Base-by-base conservation (phyloP, 30 jellyfish, hydroid and myxozoan species). In the Pseudorhiza aurosa region DNA sequence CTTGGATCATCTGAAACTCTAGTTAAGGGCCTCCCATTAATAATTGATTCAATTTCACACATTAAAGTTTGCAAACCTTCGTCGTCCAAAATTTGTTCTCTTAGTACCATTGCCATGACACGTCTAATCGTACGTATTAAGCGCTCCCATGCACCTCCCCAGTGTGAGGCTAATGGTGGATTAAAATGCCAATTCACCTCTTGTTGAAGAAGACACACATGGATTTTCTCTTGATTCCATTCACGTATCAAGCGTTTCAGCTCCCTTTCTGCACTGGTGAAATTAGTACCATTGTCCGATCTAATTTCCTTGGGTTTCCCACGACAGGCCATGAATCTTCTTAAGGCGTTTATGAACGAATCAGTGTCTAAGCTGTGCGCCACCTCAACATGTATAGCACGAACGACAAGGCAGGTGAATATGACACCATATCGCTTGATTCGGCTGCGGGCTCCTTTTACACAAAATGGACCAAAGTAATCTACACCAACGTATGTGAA, bases 371-470 rank as follows among this genome's bases (percentile, higher is more conserved):
- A 58, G n/a, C 69, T 43, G 33, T 30, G 59, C 24, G 81, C 79
- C 17, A 74, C 85, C 64, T 85, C 91, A 8, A 85, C 42, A 60
- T 85, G 96, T n/a, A 64, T 68, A 8, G 96, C 90, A 3, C 90
- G 82, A 2, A 43, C 60, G 8, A 58, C 43, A 17, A 77, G 60
- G 33, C 90, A 77, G 4, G 85, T 58, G 40, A 77, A 77, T 19
- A 58, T 27, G 25, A 60, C 73, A 32, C 90, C 82, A 24, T 60
- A 77, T 26, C 83, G 18, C 72, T 77, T 77, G 1, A 49, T 71
- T 27, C 4, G n/a, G 2, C 71, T 28, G 14, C 72, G 67, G 43
- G 56, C 63, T 47, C 72, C 29, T 59, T 77, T 77, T 9, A 75
- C 88, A 22, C 18, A 0, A 45, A 77, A 58, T 4, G 90, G 90